A percentile compares a stretch with the other conserved stretches of the same genome.
These are phyloP conservation scores for Standfussiana lucernea DNA, from an alignment of 2,888 invertebrate genomes.

Conservation along the genomic window DNA sequence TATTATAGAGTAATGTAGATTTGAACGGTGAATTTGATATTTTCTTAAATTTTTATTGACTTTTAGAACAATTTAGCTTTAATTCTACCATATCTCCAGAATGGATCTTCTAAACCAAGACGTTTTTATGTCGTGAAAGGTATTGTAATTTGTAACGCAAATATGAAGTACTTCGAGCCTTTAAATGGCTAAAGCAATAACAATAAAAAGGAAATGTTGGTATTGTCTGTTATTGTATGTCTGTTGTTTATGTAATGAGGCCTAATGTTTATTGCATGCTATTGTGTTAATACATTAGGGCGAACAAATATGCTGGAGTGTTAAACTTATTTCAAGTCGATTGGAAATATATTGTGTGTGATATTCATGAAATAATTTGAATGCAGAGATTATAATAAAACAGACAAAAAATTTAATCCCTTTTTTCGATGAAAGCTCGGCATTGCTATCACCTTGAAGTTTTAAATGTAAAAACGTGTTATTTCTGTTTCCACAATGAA, in stretches of 20 bases:
- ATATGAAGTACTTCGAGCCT: slow-evolving; percentile 4
- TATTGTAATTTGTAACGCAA: slow-evolving; percentile 10
- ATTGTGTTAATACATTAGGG: slow-evolving; percentile 17
- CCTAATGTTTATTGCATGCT: slow-evolving; percentile 31
- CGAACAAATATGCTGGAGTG: not conserved
- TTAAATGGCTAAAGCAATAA: slow-evolving; percentile 29
- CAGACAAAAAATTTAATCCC: not conserved
- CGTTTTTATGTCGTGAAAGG: not conserved
- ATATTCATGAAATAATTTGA: slow-evolving; percentile 1
- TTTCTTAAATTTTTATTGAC: not conserved
- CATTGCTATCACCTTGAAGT: slow-evolving; percentile 17
- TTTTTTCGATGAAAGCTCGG: not conserved
- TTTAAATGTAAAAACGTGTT: slow-evolving; percentile 22
- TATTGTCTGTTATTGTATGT: slow-evolving; percentile 21
- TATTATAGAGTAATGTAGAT: not conserved
- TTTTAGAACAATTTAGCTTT: not conserved
- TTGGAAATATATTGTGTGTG: slow-evolving; percentile 1
- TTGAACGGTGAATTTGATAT: not conserved
- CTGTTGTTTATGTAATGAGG: slow-evolving; percentile 26
- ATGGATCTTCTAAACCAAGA: not conserved
- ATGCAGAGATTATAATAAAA: not conserved
- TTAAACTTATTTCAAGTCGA: slow-evolving; percentile 5
- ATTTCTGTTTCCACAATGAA: slow-evolving; percentile 14
- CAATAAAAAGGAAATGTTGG: slow-evolving; percentile 33
- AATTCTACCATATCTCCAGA: not conserved